Percentiles rank a stretch among this genome's conserved stretches.
These are phyloP conservation scores for Rhinopithecus roxellana DNA, from an alignment of 2,113 vertebrate genomes.

Conservation along the genomic window DNA sequence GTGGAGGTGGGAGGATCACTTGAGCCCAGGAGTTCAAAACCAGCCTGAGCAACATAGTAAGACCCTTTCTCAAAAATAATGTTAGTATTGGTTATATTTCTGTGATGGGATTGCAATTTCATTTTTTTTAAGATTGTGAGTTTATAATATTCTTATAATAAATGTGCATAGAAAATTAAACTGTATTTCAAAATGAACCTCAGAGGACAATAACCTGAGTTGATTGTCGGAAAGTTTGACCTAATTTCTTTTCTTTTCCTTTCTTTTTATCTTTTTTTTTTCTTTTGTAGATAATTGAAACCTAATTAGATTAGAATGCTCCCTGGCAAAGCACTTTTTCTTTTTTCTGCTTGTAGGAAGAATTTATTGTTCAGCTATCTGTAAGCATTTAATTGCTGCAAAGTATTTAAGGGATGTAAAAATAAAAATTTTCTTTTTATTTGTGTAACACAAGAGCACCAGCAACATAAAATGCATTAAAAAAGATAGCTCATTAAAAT, in stretches of 20 bases:
- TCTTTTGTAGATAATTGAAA: slow-evolving; percentile 64
- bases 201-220: slow-evolving; percentile 47
- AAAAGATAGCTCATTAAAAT: neutral
- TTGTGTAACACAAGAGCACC: neutral
- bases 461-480: neutral
- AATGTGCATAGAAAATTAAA: slow-evolving; percentile 41
- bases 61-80: no score
- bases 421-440: neutral
- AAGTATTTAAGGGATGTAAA: slow-evolving; percentile 20
- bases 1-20: no score
- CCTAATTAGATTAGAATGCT: slow-evolving; percentile 61
- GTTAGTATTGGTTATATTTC: neutral
- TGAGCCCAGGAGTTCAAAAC: no score
- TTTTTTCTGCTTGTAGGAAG: slow-evolving; percentile 39
- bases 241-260: slow-evolving; percentile 12
- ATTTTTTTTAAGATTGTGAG: neutral
- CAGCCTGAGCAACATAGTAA: no score
- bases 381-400: slow-evolving; percentile 32
- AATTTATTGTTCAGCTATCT: slow-evolving; percentile 33
- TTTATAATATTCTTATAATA: slow-evolving; percentile 35
- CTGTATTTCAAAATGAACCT: slow-evolving; percentile 53
- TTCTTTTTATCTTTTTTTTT: neutral
- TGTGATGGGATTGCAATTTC: neutral
- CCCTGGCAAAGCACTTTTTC: slow-evolving; percentile 6
- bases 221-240: slow-evolving; percentile 61